Evolutionary conservation across 2,797 vertebrate genomes (phyloP).

Genomic region (Acomys russatus): DNA sequence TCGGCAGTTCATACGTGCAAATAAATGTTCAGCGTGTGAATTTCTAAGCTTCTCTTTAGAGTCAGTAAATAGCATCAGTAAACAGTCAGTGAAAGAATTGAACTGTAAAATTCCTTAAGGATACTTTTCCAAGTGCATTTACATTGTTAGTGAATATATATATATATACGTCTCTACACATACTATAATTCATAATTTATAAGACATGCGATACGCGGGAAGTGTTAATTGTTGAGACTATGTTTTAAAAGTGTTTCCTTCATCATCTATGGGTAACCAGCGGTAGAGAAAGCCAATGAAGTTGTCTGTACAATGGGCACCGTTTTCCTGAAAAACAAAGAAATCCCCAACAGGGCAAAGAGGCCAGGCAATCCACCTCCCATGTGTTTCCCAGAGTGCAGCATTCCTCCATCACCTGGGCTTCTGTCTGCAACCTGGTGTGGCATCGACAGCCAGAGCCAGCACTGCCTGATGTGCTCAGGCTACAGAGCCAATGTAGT

Average conservation of each 20-base stretch:
- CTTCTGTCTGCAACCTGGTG: background rate
- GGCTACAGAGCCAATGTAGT: background rate
- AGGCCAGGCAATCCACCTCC: background rate
- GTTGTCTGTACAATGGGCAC: background rate
- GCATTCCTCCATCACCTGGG: background rate
- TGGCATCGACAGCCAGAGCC: background rate
- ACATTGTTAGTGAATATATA: background rate
- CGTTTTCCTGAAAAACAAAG: slow-evolving; percentile 15
- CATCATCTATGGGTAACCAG: background rate
- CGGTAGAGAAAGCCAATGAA: background rate
- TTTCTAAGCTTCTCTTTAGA: slow-evolving; percentile 27
- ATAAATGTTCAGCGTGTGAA: background rate
- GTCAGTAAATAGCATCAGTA: slow-evolving; percentile 24
- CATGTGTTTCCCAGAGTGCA: background rate
- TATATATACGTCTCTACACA: background rate
- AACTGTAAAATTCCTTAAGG: background rate
- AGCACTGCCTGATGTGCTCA: background rate
- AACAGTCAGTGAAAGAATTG: slow-evolving; percentile 5
- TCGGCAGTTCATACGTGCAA: slow-evolving; percentile 10
- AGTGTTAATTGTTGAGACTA: slow-evolving; percentile 32
- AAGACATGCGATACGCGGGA: background rate
- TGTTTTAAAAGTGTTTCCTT: slow-evolving; percentile 37
- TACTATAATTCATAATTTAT: slow-evolving; percentile 8
- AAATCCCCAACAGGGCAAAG: background rate
- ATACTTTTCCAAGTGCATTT: slow-evolving; percentile 43